A percentile compares a stretch with the other conserved stretches of the same genome.
These are phyloP conservation scores for Tipula unca DNA, from an alignment of 2,888 invertebrate species.

Conservation along the genomic window DNA sequence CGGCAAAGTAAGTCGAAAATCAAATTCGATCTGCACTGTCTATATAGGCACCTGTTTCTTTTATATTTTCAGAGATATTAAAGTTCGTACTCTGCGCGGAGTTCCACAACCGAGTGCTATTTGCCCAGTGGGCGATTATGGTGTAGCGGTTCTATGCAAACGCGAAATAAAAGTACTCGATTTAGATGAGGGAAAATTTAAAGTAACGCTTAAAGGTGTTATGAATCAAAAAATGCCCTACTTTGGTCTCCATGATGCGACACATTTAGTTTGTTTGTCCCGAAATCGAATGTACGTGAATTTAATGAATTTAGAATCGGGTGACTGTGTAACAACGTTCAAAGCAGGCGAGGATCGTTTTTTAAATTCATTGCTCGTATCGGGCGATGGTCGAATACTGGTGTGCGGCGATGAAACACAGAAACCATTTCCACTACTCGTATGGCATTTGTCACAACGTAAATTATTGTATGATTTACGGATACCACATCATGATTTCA, in stretches of 20 bases:
- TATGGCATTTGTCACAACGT: slow-evolving; percentile 78
- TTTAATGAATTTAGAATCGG: slow-evolving; percentile 73
- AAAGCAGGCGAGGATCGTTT: slow-evolving; percentile 87
- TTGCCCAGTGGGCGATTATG: slow-evolving; percentile 65
- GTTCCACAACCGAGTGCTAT: slow-evolving; percentile 70
- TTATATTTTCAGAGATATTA: slow-evolving; percentile 45
- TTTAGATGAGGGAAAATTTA: slow-evolving; percentile 57
- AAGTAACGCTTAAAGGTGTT: slow-evolving; percentile 68
- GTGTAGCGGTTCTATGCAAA: slow-evolving; percentile 71
- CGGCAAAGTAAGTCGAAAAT: slow-evolving; percentile 43
- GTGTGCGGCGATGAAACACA: slow-evolving; percentile 90
- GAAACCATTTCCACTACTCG: slow-evolving; percentile 81
- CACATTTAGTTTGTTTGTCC: slow-evolving; percentile 69
- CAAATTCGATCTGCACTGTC: not conserved
- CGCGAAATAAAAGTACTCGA: slow-evolving; percentile 74
- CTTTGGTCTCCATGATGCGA: slow-evolving; percentile 72
- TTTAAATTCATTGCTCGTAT: slow-evolving; percentile 77
- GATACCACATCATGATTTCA: slow-evolving; percentile 82
- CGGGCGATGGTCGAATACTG: slow-evolving; percentile 77
- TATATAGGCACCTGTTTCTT: not conserved
- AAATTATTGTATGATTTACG: slow-evolving; percentile 79
- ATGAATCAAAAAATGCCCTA: slow-evolving; percentile 93
- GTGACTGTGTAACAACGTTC: slow-evolving; percentile 61
- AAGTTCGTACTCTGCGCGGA: slow-evolving; percentile 61
- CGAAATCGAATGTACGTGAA: slow-evolving; percentile 85